phyloP scores from a whole-genome alignment of 2,797 vertebrate genomes.

The Rhincodon typus region DNA sequence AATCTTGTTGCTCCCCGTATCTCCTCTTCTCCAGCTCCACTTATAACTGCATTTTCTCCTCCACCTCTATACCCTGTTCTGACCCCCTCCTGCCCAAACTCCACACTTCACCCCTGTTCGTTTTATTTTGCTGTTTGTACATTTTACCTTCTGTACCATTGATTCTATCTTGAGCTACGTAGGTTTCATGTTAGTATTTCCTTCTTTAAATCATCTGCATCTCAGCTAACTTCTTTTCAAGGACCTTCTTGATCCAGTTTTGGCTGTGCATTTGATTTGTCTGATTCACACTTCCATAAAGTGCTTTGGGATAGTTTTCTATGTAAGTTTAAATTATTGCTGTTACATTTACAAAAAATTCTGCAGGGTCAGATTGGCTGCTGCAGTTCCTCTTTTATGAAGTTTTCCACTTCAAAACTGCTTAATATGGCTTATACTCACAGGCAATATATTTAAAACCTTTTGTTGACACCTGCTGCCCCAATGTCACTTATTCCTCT shows the following conservation, averaged over 20 bases:
- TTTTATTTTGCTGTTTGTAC: neutral
- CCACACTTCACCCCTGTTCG: neutral
- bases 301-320: neutral
- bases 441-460: neutral
- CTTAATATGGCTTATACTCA: neutral
- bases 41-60: too few species aligned
- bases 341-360: neutral
- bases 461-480: neutral
- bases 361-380: neutral
- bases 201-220: neutral
- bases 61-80: neutral
- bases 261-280: neutral
- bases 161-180: neutral
- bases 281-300: neutral
- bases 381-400: neutral
- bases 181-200: neutral
- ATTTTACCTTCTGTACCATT: neutral
- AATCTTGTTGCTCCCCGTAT: neutral
- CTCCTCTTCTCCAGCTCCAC: neutral
- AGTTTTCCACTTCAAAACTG: neutral
- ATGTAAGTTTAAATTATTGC: neutral
- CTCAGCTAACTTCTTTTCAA: neutral
- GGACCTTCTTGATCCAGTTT: neutral
- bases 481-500: neutral
- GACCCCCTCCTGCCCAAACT: too few species aligned